Conservation (phyloP, 2,888 invertebrate species). For the Pseudeuparius sepicola region DNA sequence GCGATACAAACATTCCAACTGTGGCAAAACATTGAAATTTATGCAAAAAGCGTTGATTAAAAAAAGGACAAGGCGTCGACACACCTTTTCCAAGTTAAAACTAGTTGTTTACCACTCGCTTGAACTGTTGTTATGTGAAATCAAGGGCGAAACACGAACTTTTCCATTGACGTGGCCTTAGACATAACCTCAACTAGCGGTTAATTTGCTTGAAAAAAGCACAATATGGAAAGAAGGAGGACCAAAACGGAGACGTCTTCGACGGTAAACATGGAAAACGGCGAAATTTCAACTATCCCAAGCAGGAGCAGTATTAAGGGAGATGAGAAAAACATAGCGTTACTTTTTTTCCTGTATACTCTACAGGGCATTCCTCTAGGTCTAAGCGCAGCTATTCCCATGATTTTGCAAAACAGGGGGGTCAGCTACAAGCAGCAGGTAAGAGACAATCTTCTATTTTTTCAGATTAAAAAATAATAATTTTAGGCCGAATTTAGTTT, state of each 20-base stretch:
- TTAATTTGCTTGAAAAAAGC: too few species aligned
- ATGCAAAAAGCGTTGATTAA: too few species aligned
- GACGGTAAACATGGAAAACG: constrained; percentile 31
- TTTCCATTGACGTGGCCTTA: too few species aligned
- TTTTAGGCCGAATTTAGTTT: constrained; percentile 84
- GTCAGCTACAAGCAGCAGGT: constrained; percentile 91
- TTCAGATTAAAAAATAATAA: constrained; percentile 4
- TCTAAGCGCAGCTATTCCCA: constrained; percentile 86
- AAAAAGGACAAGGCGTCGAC: too few species aligned
- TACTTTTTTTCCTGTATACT: constrained; percentile 86
- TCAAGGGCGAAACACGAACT: too few species aligned
- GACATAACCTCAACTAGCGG: too few species aligned
- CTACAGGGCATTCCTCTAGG: constrained; percentile 95
- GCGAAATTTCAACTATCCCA: constrained; percentile 21
- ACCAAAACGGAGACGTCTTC: constrained; percentile 16
- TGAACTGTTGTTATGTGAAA: too few species aligned
- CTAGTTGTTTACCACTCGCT: too few species aligned
- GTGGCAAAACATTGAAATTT: too few species aligned
- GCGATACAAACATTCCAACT: too few species aligned
- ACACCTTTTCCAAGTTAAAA: too few species aligned
- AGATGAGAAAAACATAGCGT: constrained; percentile 70
- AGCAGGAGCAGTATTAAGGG: constrained; percentile 44
- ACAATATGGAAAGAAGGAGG: constrained; percentile 22
- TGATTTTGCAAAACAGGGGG: constrained; percentile 86
- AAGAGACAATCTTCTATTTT: constrained; percentile 15